Conservation (phyloP, 2,797 vertebrate species). For the Garrulus glandarius region DNA sequence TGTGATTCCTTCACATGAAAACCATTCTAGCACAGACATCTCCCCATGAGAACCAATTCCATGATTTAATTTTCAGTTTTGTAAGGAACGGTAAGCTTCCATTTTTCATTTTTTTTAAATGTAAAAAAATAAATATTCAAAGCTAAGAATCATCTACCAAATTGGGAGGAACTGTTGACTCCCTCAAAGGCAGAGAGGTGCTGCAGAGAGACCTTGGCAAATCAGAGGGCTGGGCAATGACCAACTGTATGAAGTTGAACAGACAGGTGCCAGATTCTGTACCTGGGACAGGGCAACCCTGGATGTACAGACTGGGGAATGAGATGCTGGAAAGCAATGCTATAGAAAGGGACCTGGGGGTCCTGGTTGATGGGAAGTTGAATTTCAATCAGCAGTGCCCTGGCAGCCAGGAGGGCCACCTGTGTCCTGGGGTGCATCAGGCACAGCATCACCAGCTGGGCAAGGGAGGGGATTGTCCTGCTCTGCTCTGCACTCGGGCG, state of each 20-base stretch:
- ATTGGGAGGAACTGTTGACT: neutral
- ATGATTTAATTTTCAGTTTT: neutral
- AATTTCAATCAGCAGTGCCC: neutral
- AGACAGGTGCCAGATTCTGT: neutral
- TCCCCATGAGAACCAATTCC: neutral
- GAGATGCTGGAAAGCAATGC: neutral
- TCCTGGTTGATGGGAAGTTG: fast-evolving
- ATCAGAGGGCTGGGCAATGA: neutral
- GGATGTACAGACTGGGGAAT: neutral
- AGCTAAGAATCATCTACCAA: neutral
- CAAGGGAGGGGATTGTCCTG: fast-evolving
- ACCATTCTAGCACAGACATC: neutral
- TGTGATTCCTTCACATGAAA: neutral
- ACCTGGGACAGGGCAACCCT: neutral
- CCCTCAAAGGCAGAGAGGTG: neutral
- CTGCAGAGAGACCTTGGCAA: neutral
- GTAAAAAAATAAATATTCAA: neutral
- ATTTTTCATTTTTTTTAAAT: neutral
- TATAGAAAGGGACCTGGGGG: fast-evolving
- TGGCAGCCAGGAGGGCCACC: neutral
- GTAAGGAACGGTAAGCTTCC: neutral
- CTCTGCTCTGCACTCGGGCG: fast-evolving
- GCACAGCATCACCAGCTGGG: fast-evolving
- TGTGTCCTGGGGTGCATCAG: neutral
- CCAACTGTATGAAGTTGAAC: neutral